A percentile compares a stretch with the other conserved stretches of the same genome.
phyloP scores from a whole-genome alignment of 1,140 invertebrate species.

The Scaptomyza pallida region DNA sequence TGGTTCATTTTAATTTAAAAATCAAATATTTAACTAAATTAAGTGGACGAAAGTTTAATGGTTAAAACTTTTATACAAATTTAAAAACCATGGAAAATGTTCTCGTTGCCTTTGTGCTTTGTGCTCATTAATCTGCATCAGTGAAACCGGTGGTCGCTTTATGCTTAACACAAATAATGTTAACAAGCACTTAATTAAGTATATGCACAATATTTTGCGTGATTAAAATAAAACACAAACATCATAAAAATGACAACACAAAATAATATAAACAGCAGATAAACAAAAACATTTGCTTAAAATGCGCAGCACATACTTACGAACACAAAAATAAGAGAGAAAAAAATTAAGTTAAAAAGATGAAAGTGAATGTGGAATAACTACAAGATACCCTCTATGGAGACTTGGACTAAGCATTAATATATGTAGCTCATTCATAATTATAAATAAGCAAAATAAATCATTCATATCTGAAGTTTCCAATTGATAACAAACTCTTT shows the following conservation, averaged over 20 bases:
- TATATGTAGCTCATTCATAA: no score
- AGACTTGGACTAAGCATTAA: not conserved
- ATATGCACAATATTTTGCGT: constrained; percentile 75
- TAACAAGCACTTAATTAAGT: constrained; percentile 79
- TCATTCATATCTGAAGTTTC: no score
- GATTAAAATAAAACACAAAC: constrained; percentile 76
- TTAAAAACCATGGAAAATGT: no score
- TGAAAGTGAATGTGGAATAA: not conserved
- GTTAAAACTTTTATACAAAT: not conserved
- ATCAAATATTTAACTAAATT: constrained; percentile 2
- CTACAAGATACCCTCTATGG: not conserved
- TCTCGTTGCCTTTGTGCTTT: not conserved
- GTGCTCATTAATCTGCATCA: constrained; percentile 50
- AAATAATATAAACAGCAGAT: constrained; percentile 19
- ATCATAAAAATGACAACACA: constrained; percentile 20
- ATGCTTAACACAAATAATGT: constrained; percentile 68
- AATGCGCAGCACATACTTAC: constrained; percentile 64
- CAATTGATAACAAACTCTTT: no score
- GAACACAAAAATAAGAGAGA: no score
- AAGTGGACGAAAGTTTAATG: not conserved
- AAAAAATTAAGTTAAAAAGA: not conserved
- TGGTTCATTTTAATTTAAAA: not conserved
- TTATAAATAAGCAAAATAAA: no score
- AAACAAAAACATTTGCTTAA: constrained; percentile 46
- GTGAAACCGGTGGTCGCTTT: constrained; percentile 37